A percentile compares a stretch with the other conserved stretches of the same genome.
These are phyloP conservation scores for Melipona quadrifasciata DNA, from an alignment of 1,140 invertebrate genomes.

Conservation along the genomic window DNA sequence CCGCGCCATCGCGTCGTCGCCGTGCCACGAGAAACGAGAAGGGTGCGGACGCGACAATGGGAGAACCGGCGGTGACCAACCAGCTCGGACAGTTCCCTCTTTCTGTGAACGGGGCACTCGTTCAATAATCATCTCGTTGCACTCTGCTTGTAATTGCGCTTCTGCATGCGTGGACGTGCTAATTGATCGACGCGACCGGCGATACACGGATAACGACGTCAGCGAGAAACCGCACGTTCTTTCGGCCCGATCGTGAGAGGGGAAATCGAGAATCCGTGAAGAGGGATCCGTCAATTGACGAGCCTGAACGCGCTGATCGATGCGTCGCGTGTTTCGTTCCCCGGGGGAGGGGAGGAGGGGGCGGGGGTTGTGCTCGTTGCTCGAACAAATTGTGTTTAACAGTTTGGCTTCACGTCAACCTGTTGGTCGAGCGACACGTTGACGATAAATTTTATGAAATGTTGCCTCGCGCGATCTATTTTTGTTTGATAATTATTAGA, in stretches of 20 bases:
- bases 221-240: not conserved
- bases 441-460: not conserved
- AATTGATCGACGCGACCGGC: constrained; percentile 60
- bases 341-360: not conserved
- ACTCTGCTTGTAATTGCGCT: constrained; percentile 65
- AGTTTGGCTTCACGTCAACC: not conserved
- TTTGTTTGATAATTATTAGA: constrained; percentile 8
- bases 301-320: not conserved
- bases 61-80: not conserved
- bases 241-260: not conserved
- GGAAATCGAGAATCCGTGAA: constrained; percentile 14
- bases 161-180: constrained; percentile 58
- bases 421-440: not conserved
- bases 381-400: not conserved
- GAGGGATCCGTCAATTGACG: constrained; percentile 27
- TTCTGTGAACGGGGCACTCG: constrained; percentile 15
- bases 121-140: constrained; percentile 59
- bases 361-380: not conserved
- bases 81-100: constrained; percentile 50
- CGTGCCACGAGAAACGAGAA: constrained; percentile 24
- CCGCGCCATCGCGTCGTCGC: constrained; percentile 22
- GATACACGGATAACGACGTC: constrained; percentile 35
- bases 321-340: not conserved
- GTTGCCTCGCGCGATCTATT: not conserved
- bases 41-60: constrained; percentile 47